phyloP scores from a whole-genome alignment of 2,888 invertebrate species.

The Rhagonycha fulva region DNA sequence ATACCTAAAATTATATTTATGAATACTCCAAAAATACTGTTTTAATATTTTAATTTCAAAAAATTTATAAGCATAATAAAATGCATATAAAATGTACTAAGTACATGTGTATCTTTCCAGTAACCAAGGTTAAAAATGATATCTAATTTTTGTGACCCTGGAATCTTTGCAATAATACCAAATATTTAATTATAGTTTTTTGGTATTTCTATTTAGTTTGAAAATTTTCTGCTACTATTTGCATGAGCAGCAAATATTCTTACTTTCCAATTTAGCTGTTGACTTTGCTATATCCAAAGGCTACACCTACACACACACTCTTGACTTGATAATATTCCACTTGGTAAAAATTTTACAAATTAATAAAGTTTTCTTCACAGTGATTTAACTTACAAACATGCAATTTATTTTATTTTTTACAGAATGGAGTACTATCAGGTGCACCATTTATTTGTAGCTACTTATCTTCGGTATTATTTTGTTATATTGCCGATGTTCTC shows the following conservation, averaged over 20 bases:
- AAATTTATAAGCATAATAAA: too few species aligned
- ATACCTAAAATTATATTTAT: too few species aligned
- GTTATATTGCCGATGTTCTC: constrained; percentile 68
- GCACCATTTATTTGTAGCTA: constrained; percentile 73
- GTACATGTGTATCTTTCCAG: too few species aligned
- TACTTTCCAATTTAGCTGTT: neutral
- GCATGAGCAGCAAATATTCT: neutral
- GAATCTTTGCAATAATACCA: neutral
- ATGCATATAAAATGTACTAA: too few species aligned
- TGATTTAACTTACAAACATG: neutral
- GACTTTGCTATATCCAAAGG: neutral
- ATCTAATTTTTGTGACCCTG: neutral
- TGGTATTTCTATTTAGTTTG: neutral
- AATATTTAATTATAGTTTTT: neutral
- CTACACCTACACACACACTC: neutral
- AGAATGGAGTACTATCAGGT: constrained; percentile 69
- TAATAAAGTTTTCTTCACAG: neutral
- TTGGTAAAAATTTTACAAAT: neutral
- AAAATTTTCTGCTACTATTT: neutral
- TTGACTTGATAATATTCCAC: neutral
- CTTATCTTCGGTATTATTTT: constrained; percentile 70
- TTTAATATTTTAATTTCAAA: too few species aligned
- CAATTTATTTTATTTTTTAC: constrained; percentile 44
- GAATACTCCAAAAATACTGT: too few species aligned
- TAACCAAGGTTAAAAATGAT: too few species aligned